phyloP scores from a whole-genome alignment of 2,113 vertebrate genomes.

The Mesoclemmys tuberculata region DNA sequence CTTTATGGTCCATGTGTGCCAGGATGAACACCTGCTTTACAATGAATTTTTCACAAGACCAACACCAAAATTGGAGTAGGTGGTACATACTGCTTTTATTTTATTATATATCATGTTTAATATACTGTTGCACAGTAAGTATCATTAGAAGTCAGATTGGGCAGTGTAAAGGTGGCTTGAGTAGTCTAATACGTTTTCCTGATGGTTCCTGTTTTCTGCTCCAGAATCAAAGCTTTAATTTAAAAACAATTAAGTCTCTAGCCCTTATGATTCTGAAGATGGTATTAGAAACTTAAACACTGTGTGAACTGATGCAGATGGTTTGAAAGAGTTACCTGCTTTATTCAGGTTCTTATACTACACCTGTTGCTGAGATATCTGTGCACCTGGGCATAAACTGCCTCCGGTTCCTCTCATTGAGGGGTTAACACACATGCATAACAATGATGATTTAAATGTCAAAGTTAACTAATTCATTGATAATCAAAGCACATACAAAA shows the following conservation, averaged over 20 bases:
- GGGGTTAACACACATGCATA: background rate
- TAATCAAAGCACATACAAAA: background rate
- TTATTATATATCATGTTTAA: background rate
- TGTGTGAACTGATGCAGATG: background rate
- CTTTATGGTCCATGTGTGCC: constrained; percentile 98
- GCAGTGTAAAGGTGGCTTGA: background rate
- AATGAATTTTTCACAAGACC: constrained; percentile 97
- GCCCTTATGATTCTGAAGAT: background rate
- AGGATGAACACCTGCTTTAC: constrained; percentile 97
- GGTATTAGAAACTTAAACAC: background rate
- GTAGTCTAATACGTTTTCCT: background rate
- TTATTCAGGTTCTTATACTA: background rate
- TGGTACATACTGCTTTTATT: constrained; percentile 55
- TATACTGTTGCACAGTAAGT: background rate
- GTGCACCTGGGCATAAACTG: background rate
- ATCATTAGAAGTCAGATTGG: background rate
- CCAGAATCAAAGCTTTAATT: background rate
- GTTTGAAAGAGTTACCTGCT: background rate
- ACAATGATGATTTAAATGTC: background rate
- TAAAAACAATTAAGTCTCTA: background rate
- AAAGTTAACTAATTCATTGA: background rate
- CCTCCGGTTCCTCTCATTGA: background rate
- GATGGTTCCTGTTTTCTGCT: background rate
- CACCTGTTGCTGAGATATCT: background rate
- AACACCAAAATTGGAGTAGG: constrained; percentile 94